Evolutionary conservation across 2,113 vertebrate species (phyloP).

Genomic region (Rhegmatorhina hoffmannsi): DNA sequence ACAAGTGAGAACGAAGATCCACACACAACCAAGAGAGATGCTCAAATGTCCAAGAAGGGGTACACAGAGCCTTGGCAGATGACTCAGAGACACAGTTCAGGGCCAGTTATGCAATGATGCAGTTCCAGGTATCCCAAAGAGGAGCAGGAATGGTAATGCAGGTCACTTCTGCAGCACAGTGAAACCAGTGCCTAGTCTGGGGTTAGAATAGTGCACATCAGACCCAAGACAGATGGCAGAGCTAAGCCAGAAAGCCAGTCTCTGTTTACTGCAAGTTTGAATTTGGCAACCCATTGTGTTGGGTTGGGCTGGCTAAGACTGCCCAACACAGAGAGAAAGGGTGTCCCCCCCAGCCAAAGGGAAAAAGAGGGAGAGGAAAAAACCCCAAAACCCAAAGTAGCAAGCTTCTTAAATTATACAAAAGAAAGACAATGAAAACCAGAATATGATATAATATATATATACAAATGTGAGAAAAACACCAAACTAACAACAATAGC

Average conservation of each 20-base stretch:
- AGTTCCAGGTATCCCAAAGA: neutral
- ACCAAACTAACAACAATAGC: too few relatives aligned
- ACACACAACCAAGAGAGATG: neutral
- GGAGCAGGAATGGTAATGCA: neutral
- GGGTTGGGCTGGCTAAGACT: too few relatives aligned
- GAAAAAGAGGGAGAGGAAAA: too few relatives aligned
- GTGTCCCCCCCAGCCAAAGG: too few relatives aligned
- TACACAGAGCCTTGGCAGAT: neutral
- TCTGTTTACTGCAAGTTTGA: neutral
- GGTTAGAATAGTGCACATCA: neutral
- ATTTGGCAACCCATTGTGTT: neutral
- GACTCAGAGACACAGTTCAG: neutral
- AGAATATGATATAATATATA: too few relatives aligned
- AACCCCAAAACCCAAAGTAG: too few relatives aligned
- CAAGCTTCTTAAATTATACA: too few relatives aligned
- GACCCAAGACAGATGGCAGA: neutral
- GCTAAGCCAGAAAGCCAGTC: neutral
- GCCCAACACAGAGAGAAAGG: too few relatives aligned
- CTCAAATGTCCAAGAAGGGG: neutral
- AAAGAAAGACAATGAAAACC: too few relatives aligned
- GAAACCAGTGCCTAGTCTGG: neutral
- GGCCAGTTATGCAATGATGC: neutral
- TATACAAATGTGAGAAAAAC: too few relatives aligned
- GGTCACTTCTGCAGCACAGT: neutral
- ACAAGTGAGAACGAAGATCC: neutral